phyloP scores from a whole-genome alignment of 92 coral and sea anemone genomes.

The Bergia puertoricense region DNA sequence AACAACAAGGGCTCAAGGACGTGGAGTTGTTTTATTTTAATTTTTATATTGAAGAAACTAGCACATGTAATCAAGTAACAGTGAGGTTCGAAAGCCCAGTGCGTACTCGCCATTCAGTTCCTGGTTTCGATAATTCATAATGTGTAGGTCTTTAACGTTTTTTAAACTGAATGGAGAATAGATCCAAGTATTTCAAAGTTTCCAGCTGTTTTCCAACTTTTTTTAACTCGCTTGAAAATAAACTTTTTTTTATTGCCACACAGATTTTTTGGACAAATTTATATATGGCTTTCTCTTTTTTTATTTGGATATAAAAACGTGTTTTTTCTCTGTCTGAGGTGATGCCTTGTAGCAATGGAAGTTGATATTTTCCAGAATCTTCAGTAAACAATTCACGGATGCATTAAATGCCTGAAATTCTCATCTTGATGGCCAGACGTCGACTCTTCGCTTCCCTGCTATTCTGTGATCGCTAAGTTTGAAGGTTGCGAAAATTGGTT shows the following conservation, averaged over 20 bases:
- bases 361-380: neutral
- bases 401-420: neutral
- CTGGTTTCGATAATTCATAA: neutral
- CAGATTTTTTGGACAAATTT: neutral
- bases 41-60: neutral
- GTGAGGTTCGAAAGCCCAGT: neutral
- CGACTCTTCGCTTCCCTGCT: too few relatives aligned
- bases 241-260: too few relatives aligned
- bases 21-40: neutral
- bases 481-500: neutral
- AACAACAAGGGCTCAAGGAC: neutral
- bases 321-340: neutral
- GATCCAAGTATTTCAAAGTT: neutral
- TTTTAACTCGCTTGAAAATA: neutral
- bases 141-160: neutral
- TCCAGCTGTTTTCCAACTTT: conserved; percentile 5
- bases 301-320: neutral
- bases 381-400: neutral
- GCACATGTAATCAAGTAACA: too few relatives aligned
- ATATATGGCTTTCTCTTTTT: neutral
- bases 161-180: neutral
- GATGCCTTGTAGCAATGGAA: neutral
- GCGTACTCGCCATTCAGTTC: neutral
- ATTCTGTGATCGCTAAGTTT: too few relatives aligned
- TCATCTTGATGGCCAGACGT: neutral